Evolutionary conservation across 1,140 invertebrate species (phyloP), one percentile per base, ranked within the genome.

Genomic region (Monomorium pharaonis): DNA sequence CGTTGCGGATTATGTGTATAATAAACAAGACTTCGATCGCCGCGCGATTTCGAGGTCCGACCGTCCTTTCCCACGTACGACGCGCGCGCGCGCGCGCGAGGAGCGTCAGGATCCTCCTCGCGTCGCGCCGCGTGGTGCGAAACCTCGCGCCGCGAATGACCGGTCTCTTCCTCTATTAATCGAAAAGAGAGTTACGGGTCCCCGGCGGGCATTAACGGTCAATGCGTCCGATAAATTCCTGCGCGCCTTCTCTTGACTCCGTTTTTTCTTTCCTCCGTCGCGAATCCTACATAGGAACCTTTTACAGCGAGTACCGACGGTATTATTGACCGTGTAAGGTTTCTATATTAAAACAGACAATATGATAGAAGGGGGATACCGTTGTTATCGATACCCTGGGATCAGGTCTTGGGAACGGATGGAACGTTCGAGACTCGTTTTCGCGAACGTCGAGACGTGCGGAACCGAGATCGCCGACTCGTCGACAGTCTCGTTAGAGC

Each of bases 151-250:
- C 30, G 47, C 65, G 33, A 33, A n/a, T 18, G 21, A 81, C 49
- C 12, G 12, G n/a, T n/a, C n/a, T 83, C 27, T 51, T 67, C 16
- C 44, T 65, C n/a, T 69, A 42, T 69, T 24, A 67, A 78, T 67
- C 44, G 14, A 24, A 51, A 80, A 69, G 62, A 80, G 54, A 54
- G 60, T 67, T 69, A 51, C 30, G n/a, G 9, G 2, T n/a, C 58
- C 27, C 42, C 75, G 27, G 60, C 76, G 27, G n/a, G 76, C n/a
- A 80, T 80, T 51, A 80, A 78, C 76, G 76, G 44, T 65, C 44
- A n/a, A 65, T 78, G 18, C 27, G 4, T 78, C 44, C n/a, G n/a
- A 51, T 37, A 51, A 78, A 78, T 78, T 51, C 30, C 14, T 47
- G 30, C n/a, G 30, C 9, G 21, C 24, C 44, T 65, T 54, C 24